A percentile compares a stretch with the other conserved stretches of the same genome.
These are phyloP conservation scores for Plestiodon gilberti DNA, from an alignment of 2,113 vertebrate genomes.

Conservation along the genomic window DNA sequence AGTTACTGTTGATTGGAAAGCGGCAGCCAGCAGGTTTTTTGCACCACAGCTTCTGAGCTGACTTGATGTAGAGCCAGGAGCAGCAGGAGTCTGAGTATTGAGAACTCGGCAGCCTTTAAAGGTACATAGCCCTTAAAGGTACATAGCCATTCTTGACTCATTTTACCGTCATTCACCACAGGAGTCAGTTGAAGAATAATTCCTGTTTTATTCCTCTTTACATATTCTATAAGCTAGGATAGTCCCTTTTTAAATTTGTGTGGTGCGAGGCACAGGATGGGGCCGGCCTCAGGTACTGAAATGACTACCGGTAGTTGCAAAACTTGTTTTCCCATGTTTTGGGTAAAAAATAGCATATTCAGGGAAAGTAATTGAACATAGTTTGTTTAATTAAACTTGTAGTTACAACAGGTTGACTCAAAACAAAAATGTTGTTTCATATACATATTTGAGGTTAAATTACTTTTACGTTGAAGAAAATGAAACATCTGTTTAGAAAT, in stretches of 20 bases:
- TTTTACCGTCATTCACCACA: background rate
- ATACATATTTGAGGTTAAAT: background rate
- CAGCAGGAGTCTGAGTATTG: background rate
- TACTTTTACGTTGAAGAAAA: background rate
- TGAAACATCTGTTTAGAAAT: background rate
- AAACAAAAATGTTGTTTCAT: background rate
- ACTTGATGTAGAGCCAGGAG: background rate
- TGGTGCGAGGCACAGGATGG: background rate
- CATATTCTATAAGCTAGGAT: background rate
- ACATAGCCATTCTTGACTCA: background rate
- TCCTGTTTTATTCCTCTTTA: background rate
- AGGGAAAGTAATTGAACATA: background rate
- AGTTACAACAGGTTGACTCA: background rate
- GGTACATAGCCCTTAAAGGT: background rate
- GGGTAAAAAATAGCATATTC: background rate
- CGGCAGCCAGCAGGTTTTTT: background rate
- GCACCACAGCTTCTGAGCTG: background rate
- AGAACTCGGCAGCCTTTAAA: background rate
- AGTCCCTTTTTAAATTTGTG: background rate
- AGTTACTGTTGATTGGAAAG: background rate
- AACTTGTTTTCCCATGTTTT: background rate
- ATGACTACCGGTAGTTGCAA: background rate
- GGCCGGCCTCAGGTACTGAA: background rate
- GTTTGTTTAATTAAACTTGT: conserved; percentile 1
- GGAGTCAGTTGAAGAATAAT: background rate